phyloP scores from a whole-genome alignment of 1,140 invertebrate species.

The Dermatophagoides farinae region DNA sequence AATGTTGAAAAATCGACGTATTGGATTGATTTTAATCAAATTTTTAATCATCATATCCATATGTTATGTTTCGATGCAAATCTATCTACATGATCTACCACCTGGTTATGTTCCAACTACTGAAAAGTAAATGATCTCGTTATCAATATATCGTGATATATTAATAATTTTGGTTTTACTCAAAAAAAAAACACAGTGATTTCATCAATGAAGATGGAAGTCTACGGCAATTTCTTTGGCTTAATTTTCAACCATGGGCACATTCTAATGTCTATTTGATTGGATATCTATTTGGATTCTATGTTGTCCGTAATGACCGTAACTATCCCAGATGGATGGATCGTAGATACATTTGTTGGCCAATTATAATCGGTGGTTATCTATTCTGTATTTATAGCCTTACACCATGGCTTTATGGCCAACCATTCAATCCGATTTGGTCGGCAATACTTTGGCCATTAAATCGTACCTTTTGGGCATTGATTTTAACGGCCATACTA shows the following conservation, averaged over 20 bases:
- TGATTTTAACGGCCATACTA: not conserved
- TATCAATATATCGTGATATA: too few species aligned
- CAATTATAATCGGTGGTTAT: not conserved
- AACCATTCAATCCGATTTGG: not conserved
- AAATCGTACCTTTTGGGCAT: not conserved
- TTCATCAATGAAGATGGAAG: not conserved
- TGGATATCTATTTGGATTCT: not conserved
- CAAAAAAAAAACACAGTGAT: not conserved
- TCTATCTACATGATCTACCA: not conserved
- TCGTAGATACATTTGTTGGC: not conserved
- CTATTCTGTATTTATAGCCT: not conserved
- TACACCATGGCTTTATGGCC: not conserved
- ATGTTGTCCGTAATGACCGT: not conserved
- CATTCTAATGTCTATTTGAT: slow-evolving; percentile 2
- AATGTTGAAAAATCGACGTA: not conserved
- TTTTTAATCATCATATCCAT: not conserved
- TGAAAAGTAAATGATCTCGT: not conserved
- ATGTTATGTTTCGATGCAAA: not conserved
- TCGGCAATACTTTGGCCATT: not conserved
- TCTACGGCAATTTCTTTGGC: not conserved
- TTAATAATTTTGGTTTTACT: not conserved
- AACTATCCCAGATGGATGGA: not conserved
- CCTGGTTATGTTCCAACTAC: not conserved
- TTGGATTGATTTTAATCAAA: not conserved
- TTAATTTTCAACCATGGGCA: not conserved